These are phyloP conservation scores for Vimba vimba DNA, from an alignment of 2,113 vertebrate genomes.

Conservation along the genomic window DNA sequence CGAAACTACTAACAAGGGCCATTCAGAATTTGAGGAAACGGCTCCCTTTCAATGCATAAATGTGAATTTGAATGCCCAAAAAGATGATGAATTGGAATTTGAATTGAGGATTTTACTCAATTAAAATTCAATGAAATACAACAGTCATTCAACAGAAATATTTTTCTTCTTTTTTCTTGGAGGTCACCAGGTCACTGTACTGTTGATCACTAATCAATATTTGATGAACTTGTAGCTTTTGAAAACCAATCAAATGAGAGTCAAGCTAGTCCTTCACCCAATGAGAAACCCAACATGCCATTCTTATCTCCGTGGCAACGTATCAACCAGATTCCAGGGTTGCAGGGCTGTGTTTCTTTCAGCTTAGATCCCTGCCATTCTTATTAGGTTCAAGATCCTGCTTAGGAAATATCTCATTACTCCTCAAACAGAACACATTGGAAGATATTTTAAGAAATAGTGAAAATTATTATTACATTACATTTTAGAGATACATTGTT, in stretches of 20 bases:
- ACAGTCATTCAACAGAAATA: background rate
- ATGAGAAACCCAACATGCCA: slow-evolving; percentile 12
- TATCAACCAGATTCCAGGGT: background rate
- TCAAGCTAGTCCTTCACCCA: slow-evolving; percentile 9
- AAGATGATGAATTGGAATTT: background rate
- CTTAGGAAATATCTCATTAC: slow-evolving; percentile 14
- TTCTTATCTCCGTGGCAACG: slow-evolving; percentile 34
- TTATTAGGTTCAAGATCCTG: background rate
- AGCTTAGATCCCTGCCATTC: background rate
- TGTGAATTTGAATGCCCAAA: background rate
- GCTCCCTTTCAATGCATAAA: background rate
- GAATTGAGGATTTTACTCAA: background rate
- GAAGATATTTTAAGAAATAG: background rate
- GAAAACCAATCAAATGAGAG: slow-evolving; percentile 25
- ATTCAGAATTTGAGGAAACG: background rate
- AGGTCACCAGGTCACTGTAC: background rate
- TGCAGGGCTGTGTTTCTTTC: slow-evolving; percentile 1
- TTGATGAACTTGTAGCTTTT: too few species aligned
- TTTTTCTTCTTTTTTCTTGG: background rate
- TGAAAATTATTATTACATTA: background rate
- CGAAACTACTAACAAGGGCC: background rate
- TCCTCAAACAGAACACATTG: background rate
- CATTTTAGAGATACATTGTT: background rate
- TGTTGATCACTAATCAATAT: background rate
- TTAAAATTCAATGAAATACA: background rate